Base-by-base conservation (phyloP, 2,888 invertebrate genomes). In the Clunio marinus region DNA sequence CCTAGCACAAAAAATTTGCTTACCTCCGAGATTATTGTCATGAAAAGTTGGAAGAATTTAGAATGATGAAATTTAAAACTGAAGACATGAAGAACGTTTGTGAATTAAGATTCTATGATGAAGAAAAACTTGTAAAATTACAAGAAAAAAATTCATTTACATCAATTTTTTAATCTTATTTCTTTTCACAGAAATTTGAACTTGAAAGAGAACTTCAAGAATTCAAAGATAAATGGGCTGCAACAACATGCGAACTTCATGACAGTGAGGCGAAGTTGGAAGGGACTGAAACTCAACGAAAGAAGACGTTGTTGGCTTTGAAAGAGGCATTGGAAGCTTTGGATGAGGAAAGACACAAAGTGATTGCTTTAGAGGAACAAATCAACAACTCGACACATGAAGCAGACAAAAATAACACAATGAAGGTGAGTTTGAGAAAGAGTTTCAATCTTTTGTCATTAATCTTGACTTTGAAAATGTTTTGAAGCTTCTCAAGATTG, bases 181-280 rank as follows among this genome's bases (percentile, higher is more conserved):
- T 15, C 13, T 32, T 32, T 1, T 27, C 27, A 8, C 25, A 60
- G 60, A 35, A 2, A 1, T 8, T 7, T 4, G 35, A 63, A 1
- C 37, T 63, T 7, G 46, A 63, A 17, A 63, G 7, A 2, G 63
- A 63, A 10, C 20, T 63, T 1, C 24, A 28, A 1, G 63, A 46
- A 1, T 63, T n/a, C 17, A 63, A 63, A n/a, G 20, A 63, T 1
- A 45, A 46, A 45, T 63, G 63, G 63, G 63, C 63, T 1, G 3
- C 28, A 0, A 45, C 63, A 20, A 25, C 45, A 46, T 63, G 63
- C 22, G 63, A 63, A 3, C 17, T 63, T 1, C 25, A n/a, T 15
- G 63, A 63, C 24, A 10, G 22, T 5, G 27, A 63, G 10, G 46
- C n/a, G 27, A 46, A 46, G 2, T 28, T n/a, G 37, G 27, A 63